Base-by-base conservation (phyloP, 2,888 invertebrate genomes). In the Imbricaverruca yamaguchii region DNA sequence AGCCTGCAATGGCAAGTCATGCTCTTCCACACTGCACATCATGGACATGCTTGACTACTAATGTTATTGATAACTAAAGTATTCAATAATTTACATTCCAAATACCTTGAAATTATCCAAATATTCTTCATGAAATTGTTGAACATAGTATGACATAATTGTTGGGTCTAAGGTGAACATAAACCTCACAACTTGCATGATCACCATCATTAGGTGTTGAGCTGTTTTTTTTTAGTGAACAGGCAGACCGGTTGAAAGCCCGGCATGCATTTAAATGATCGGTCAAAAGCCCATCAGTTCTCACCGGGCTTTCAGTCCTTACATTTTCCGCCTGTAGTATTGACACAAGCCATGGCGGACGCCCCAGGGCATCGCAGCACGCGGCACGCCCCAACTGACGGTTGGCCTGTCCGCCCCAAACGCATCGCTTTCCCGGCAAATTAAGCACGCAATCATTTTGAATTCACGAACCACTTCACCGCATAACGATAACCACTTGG, bases 391-490 rank as follows among this genome's bases (percentile, higher is more conserved):
- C 39, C 12, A 23, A 67, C 39, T 13, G 69, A 10, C 69, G 39
- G 69, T 12, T 25, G 25, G n/a, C 25, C 25, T 12, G 12, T 69
- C 23, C 69, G 39, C 15, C 39, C 7, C 39, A 39, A 69, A 69
- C 69, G 69, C 39, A 69, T 39, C 69, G 39, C 39, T 69, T 69
- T 69, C 69, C 69, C 39, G 39, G 69, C 25, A 23, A 69, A 69
- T 39, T 69, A 67, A 12, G 69, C 69, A 69, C 39, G 69, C 69
- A 69, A 39, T 25, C 69, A 39, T 23, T 23, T 13, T 23, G 23
- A 23, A 39, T 25, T 39, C 69, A 23, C 69, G 69, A 69, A 39
- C 69, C 69, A 69, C 69, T 69, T 69, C 69, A 25, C 23, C 6
- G 7, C 25, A 1, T 39, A 69, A 69, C 39, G 69, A 69, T 39